These are phyloP conservation scores for Passerculus sandwichensis DNA, from an alignment of 2,797 vertebrate species.

Conservation along the genomic window DNA sequence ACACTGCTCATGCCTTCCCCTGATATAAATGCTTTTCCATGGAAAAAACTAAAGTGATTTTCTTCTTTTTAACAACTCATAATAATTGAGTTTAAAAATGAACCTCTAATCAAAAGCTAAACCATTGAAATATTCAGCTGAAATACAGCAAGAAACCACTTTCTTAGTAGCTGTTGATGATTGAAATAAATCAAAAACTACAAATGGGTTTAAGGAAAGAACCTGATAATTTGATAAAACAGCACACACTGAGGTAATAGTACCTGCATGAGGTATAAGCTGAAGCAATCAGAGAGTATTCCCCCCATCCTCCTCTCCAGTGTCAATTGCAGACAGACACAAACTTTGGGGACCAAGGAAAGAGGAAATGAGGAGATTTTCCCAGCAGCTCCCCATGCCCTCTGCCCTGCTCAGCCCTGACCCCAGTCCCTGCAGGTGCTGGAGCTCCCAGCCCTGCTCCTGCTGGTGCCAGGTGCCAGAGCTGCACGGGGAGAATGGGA, in stretches of 20 bases:
- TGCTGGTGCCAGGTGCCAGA: neutral
- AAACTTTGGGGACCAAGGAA: neutral
- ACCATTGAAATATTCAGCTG: slow-evolving; percentile 7
- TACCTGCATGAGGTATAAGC: neutral
- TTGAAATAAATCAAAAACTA: slow-evolving; percentile 1
- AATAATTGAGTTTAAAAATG: neutral
- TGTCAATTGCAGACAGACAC: neutral
- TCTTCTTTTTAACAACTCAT: neutral
- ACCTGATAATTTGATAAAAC: neutral
- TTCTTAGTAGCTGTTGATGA: neutral
- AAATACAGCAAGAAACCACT: slow-evolving; percentile 2
- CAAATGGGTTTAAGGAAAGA: neutral
- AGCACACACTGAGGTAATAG: neutral
- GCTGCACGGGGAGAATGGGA: rapidly evolving
- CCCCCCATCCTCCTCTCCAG: neutral
- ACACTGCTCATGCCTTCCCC: neutral
- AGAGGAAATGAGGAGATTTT: rapidly evolving
- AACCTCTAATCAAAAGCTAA: neutral
- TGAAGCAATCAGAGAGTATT: neutral
- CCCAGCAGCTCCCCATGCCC: neutral
- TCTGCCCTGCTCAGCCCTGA: neutral
- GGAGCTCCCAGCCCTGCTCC: neutral
- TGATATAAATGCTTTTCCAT: neutral
- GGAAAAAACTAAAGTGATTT: neutral
- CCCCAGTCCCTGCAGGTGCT: neutral